phyloP scores from a whole-genome alignment of 2,888 invertebrate genomes.

The Steromphala cineraria region DNA sequence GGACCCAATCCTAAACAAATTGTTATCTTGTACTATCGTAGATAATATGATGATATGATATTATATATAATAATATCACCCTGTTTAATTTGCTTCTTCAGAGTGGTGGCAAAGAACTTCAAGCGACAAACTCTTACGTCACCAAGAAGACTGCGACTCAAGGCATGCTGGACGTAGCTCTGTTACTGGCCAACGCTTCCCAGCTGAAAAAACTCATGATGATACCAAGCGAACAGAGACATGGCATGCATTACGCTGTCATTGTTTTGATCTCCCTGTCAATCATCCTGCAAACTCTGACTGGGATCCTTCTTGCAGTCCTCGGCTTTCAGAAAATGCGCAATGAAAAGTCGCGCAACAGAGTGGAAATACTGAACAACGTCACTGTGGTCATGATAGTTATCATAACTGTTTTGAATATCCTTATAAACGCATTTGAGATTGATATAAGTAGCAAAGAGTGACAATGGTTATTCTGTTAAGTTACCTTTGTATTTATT shows the following conservation, averaged over 20 bases:
- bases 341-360: not conserved
- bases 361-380: not conserved
- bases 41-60: too few species aligned
- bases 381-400: not conserved
- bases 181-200: constrained; percentile 78
- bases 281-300: constrained; percentile 81
- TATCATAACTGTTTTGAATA: not conserved
- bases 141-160: not conserved
- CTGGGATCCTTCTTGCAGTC: constrained; percentile 79
- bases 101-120: not conserved
- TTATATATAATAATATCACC: too few species aligned
- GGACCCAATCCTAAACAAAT: too few species aligned
- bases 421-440: not conserved
- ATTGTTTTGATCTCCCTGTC: constrained; percentile 82
- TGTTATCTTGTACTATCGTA: too few species aligned
- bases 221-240: constrained; percentile 81
- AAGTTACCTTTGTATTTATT: too few species aligned
- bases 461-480: too few species aligned
- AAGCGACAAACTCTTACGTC: not conserved
- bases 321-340: constrained; percentile 29
- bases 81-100: too few species aligned
- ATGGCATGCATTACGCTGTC: constrained; percentile 80
- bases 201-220: constrained; percentile 82
- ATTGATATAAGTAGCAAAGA: not conserved
- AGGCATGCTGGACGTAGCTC: not conserved